A percentile compares a stretch with the other conserved stretches of the same genome.
Evolutionary conservation across 2,113 vertebrate species (phyloP).

Genomic region (Solea senegalensis): DNA sequence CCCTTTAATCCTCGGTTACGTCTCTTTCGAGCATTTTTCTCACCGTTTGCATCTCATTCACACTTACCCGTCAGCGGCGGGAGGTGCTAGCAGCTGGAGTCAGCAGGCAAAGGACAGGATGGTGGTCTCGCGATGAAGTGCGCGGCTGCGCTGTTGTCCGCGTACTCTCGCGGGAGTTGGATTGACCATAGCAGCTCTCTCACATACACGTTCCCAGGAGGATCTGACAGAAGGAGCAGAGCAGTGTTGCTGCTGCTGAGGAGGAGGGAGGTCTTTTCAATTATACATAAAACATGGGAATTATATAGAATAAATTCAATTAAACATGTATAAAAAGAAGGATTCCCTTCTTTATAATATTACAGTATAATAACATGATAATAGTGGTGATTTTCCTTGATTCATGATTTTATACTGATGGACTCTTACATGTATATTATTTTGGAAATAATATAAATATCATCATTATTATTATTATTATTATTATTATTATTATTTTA

Average conservation of each 20-base stretch:
- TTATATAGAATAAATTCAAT: not conserved
- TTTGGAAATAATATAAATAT: too few species aligned
- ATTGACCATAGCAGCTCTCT: slow-evolving; percentile 19
- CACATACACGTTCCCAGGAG: slow-evolving; percentile 18
- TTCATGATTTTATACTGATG: too few species aligned
- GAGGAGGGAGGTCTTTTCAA: too few species aligned
- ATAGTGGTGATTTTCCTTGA: too few species aligned
- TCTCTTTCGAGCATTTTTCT: slow-evolving; percentile 47
- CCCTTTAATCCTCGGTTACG: not conserved
- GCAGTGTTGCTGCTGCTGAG: not conserved
- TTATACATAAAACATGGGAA: too few species aligned
- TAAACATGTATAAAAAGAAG: not conserved
- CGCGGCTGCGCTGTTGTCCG: rapidly evolving
- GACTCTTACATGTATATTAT: too few species aligned
- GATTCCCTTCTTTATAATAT: too few species aligned
- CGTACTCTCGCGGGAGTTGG: slow-evolving; percentile 67
- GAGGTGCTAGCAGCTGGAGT: slow-evolving; percentile 73
- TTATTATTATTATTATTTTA: too few species aligned
- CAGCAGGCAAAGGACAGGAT: slow-evolving; percentile 64
- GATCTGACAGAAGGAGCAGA: slow-evolving; percentile 13
- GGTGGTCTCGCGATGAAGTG: slow-evolving; percentile 65
- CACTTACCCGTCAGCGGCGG: slow-evolving; percentile 79
- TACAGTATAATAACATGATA: too few species aligned
- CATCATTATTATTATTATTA: too few species aligned
- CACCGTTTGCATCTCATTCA: slow-evolving; percentile 56